Evolutionary conservation across 1,140 invertebrate species (phyloP), one percentile per base, ranked within the genome.

Genomic region (Heterodera carotae): DNA sequence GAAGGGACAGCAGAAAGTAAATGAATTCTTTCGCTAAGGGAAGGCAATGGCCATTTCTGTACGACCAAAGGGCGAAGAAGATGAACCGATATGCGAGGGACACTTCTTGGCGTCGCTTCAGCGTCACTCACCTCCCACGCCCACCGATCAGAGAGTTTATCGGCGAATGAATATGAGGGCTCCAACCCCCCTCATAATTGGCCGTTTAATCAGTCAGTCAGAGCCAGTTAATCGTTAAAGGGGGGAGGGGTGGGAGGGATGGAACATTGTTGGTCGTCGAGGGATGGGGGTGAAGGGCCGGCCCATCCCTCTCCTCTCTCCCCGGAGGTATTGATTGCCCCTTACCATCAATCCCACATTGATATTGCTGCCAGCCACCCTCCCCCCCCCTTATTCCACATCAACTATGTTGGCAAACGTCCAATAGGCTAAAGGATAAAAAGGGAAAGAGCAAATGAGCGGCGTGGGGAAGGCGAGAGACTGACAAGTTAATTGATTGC

Each of bases 401-500:
- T 34, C 62, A 25, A 29, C 62, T 25, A 66, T 25, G 33, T 66
- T 66, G 62, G 62, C 62, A 66, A 34, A 27, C 7, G 62, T 29
- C 62, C 62, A 66, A 66, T 34, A 31, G 62, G 62, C 62, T 53
- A 53, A 53, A 22, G 48, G 48, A 53, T 53, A 53, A 53, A 53
- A 53, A 53, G 48, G 48, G 48, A 53, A 53, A 53, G 48, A 53
- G 48, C 48, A 53, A 53, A 53, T 10, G 18, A 18, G 62, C n/a
- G 27, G 62, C 5, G 27, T 8, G 62, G 10, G 25, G 27, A 10
- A 34, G 62, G 33, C 27, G 62, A 66, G 62, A 66, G 48, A 53
- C 48, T 53, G 48, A 18, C 48, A 53, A 43, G 62, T 66, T 66
- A 66, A 66, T 66, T 66, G 62, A 66, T 66, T 66, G 62, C 62